Evolutionary conservation across 53 echinoderm and acorn worm species (phyloP).

Genomic region (Glandiceps talaboti): DNA sequence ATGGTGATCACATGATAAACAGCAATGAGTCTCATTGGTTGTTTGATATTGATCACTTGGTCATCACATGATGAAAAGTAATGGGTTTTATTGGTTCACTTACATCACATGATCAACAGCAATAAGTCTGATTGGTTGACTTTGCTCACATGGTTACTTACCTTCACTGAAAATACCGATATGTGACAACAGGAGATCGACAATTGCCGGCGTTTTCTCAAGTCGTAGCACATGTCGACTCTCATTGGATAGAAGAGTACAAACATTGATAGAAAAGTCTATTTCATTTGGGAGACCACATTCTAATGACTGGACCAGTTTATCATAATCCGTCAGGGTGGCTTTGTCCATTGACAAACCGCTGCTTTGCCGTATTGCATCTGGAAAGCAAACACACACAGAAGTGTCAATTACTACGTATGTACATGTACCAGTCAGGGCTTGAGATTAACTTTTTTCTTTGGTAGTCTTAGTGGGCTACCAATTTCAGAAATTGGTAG

Average conservation of each 20-base stretch:
- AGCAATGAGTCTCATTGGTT: too few species aligned
- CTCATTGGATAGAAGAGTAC: slow-evolving; percentile 92
- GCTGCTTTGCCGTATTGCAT: slow-evolving; percentile 33
- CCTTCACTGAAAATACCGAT: slow-evolving; percentile 93
- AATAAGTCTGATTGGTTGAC: too few species aligned
- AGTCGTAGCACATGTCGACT: slow-evolving; percentile 89
- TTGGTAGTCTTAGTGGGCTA: too few species aligned
- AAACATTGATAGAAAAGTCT: slow-evolving; percentile 97
- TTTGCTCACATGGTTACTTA: slow-evolving; percentile 10
- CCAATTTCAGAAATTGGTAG: too few species aligned
- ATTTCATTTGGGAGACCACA: slow-evolving; percentile 92
- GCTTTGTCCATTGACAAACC: slow-evolving; percentile 36
- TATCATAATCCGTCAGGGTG: slow-evolving; percentile 73
- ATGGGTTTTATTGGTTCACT: too few species aligned
- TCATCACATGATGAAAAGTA: too few species aligned
- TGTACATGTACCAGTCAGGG: too few species aligned
- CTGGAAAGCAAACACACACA: slow-evolving; percentile 10
- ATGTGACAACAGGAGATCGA: slow-evolving; percentile 90
- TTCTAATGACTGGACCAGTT: slow-evolving; percentile 66
- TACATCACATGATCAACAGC: too few species aligned
- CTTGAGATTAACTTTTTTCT: too few species aligned
- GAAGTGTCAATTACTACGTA: too few species aligned
- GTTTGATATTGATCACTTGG: too few species aligned
- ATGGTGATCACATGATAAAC: too few species aligned
- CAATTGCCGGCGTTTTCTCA: slow-evolving; percentile 50